Base-by-base conservation (phyloP, 2,888 invertebrate species). In the Ophioninae sp. region DNA sequence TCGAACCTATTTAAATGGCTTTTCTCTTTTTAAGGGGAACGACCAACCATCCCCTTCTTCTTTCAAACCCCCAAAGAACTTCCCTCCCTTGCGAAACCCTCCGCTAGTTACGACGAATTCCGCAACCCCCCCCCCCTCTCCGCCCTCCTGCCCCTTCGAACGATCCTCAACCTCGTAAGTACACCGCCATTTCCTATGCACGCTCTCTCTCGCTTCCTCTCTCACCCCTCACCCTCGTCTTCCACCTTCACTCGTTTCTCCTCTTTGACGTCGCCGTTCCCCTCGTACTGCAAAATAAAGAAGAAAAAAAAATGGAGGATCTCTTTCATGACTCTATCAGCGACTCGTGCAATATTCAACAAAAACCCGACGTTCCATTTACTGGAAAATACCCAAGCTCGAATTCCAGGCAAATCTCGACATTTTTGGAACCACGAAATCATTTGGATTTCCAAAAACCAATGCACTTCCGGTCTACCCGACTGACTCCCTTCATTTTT, bases 1-100 rank as follows among this genome's bases (percentile, higher is more conserved):
- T 90, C 79, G 85, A 88, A 90, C 90, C 91, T 91, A 92, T 92
- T 92, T 92, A 92, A 91, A 92, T 91, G 90, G 91, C 91, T 91
- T 92, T 91, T 92, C 90, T 90, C 41, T 41, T 51, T 91, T 90
- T 88, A 89, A 91, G 91, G 91, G 91, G 90, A 90, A 86, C 86
- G 87, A 89, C 86, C 87, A 90, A 88, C 86, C 75, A 88, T n/a
- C 89, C 88, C 88, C 83, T 86, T 84, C 82, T 85, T 80, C 84
- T 81, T 75, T 30, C 30, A 3, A 30, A 30, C 84, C 85, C 85
- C 79, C 87, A 80, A 78, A 80, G 76, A 51, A 75, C 65, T 17
- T 51, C 51, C 5, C 17, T 23, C 67, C 81, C 80, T 69, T 10
- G 8, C 20, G 23, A 51, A 67, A 63, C 67, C 56, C 75, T 76